phyloP scores from a whole-genome alignment of 2,113 vertebrate genomes.

The Anser brachyrhynchus region DNA sequence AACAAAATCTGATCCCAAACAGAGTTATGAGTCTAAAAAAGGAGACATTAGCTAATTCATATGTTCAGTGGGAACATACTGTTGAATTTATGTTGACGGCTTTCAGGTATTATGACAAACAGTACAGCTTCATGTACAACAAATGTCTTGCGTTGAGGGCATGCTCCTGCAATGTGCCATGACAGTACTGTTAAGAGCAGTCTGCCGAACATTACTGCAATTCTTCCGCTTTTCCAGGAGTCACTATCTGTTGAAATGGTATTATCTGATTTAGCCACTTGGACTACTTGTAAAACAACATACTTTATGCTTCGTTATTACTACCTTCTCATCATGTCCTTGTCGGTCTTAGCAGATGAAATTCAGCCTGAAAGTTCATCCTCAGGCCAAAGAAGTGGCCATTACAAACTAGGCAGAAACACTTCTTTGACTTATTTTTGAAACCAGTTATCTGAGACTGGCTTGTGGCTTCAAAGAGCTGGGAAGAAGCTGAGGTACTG shows the following conservation, averaged over 20 bases:
- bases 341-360: neutral
- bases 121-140: neutral
- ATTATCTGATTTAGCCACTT: neutral
- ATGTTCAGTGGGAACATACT: neutral
- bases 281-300: neutral
- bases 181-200: accelerated
- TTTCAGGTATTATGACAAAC: neutral
- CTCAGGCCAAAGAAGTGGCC: neutral
- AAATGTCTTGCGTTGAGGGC: neutral
- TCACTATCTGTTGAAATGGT: neutral
- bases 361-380: neutral
- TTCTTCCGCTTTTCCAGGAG: neutral
- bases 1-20: neutral
- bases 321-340: neutral
- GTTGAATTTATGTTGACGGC: neutral
- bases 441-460: neutral
- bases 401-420: neutral
- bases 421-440: neutral
- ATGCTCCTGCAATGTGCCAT: neutral
- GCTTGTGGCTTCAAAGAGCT: neutral
- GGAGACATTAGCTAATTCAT: neutral
- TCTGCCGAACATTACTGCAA: neutral
- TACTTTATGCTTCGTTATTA: neutral
- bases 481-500: neutral
- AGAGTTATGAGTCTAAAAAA: neutral